A percentile compares a stretch with the other conserved stretches of the same genome.
Conservation (phyloP, 2,888 invertebrate genomes). For the Epirrhoe tristata region DNA sequence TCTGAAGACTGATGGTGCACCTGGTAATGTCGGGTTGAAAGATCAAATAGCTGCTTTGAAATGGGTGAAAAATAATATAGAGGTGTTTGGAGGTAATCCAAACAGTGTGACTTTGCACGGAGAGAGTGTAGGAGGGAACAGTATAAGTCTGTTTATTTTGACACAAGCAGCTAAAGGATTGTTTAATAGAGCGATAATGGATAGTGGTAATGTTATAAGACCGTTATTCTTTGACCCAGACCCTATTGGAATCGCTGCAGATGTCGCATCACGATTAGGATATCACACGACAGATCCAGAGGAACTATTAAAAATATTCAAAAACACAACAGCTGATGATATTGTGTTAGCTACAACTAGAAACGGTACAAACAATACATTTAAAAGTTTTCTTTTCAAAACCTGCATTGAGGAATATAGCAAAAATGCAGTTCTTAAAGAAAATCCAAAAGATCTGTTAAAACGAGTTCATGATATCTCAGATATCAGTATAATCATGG, state of each 20-base stretch:
- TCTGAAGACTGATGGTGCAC: conserved; percentile 53
- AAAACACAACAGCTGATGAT: conserved; percentile 48
- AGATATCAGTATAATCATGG: conserved; percentile 51
- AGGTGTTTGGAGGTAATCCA: conserved; percentile 62
- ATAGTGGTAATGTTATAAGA: conserved; percentile 55
- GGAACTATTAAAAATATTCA: conserved; percentile 52
- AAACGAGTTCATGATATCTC: conserved; percentile 32
- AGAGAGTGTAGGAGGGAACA: conserved; percentile 58
- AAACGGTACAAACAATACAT: conserved; percentile 43
- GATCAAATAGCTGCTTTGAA: conserved; percentile 63
- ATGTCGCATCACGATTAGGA: conserved; percentile 49
- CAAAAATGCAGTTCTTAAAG: conserved; percentile 44
- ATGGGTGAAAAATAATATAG: conserved; percentile 62
- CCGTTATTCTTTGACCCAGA: conserved; percentile 48
- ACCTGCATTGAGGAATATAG: conserved; percentile 50
- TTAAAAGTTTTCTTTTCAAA: conserved; percentile 46
- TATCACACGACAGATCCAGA: conserved; percentile 47
- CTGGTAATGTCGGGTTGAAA: conserved; percentile 63
- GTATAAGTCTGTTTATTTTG: conserved; percentile 52
- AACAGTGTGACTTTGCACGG: conserved; percentile 61
- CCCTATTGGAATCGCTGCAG: conserved; percentile 47
- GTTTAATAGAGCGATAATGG: conserved; percentile 57
- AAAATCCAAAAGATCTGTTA: conserved; percentile 44
- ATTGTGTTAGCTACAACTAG: conserved; percentile 46
- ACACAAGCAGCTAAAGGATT: conserved; percentile 54